Evolutionary conservation across 2,797 vertebrate genomes (phyloP), one percentile per base, ranked within the genome.

Genomic region (Clarias fuscus): DNA sequence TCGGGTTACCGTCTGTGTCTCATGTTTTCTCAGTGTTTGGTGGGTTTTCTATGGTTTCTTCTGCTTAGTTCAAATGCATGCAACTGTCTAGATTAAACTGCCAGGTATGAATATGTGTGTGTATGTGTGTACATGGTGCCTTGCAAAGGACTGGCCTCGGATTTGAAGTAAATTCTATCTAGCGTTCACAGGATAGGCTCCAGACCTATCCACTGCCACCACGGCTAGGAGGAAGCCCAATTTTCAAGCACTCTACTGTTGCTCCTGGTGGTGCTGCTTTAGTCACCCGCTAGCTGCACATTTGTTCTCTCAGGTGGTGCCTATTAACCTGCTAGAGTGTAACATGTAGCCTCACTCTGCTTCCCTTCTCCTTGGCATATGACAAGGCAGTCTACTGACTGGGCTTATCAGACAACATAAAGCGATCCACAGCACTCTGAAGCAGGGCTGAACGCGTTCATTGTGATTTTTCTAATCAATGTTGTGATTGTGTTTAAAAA

Each of bases 281-380:
- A 43, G 22, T 84, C 70, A 64, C 58, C 71, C 11, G 27, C 84
- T 68, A 33, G 61, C 61, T 65, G 73, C 43, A 85, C 40, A 85
- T 77, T 67, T 84, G 83, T 77, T 84, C 71, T 76, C 43, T 77
- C 30, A 77, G 72, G 40, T 75, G 71, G 61, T 15, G 61, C 40
- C 72, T 24, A 65, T 78, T 85, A 77, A 77, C 73, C 83, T 85
- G 22, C 58, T 37, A 20, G 10, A 65, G 17, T 78, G 61, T 67
- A 24, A 7, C 43, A 56, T 24, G 43, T 48, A 64, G 37, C 14
- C 17, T 56, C 56, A 62, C 37, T 84, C 58, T 22, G 24, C 59
- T 80, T 64, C 77, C 33, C 33, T 7, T 6, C 64, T 62, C 6
- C 3, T 33, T 64, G 59, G 59, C 77, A 64, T 43, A 80, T 0